A percentile compares a stretch with the other conserved stretches of the same genome.
Conservation (phyloP, 2,113 vertebrate genomes). For the Phrynosoma platyrhinos region DNA sequence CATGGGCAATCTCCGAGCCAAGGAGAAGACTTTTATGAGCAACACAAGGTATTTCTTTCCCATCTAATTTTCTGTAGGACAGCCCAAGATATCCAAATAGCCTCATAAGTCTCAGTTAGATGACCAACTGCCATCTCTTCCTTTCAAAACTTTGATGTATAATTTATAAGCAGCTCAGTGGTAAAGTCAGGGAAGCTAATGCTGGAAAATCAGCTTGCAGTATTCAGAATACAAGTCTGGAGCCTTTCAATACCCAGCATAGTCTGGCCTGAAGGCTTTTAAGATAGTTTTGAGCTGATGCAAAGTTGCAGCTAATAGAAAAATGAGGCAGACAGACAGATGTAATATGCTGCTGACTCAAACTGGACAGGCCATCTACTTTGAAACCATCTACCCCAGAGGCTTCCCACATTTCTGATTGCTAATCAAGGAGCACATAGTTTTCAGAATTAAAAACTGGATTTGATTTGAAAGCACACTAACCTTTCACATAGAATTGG, state of each 20-base stretch:
- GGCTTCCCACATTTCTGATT: not conserved
- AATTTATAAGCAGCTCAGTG: not conserved
- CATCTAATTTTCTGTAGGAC: slow-evolving; percentile 43
- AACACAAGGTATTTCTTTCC: slow-evolving; percentile 11
- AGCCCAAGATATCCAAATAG: slow-evolving; percentile 34
- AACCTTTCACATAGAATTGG: no score
- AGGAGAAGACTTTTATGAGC: slow-evolving; percentile 24
- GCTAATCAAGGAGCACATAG: not conserved
- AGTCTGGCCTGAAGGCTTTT: not conserved
- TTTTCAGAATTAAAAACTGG: not conserved
- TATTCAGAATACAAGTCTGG: not conserved
- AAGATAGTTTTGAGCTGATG: not conserved
- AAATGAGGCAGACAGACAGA: not conserved
- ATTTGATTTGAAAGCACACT: not conserved
- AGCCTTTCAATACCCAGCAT: not conserved
- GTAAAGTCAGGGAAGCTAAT: not conserved
- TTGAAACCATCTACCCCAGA: not conserved
- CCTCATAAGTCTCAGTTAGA: slow-evolving; percentile 41
- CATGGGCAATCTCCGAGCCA: slow-evolving; percentile 30
- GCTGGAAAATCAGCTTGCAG: slow-evolving; percentile 2
- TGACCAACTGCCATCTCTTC: slow-evolving; percentile 10
- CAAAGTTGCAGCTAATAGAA: not conserved
- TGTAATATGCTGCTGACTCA: not conserved
- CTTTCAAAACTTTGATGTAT: slow-evolving; percentile 15
- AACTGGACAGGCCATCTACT: not conserved